A percentile compares a stretch with the other conserved stretches of the same genome.
Conservation (phyloP, 2,888 invertebrate species). For the Adelphocoris suturalis region DNA sequence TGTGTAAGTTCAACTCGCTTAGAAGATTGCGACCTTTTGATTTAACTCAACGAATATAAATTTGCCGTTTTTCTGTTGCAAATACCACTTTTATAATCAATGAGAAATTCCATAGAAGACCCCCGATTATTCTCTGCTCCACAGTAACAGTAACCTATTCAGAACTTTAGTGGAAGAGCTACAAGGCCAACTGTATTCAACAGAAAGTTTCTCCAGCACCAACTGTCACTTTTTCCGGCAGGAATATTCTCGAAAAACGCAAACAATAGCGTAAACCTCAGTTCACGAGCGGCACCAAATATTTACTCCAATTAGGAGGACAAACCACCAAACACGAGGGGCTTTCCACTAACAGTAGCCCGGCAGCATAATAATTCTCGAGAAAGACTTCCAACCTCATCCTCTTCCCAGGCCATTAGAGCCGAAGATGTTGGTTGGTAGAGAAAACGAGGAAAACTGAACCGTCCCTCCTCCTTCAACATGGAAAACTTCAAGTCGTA, state of each 20-base stretch:
- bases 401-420: conserved; percentile 5
- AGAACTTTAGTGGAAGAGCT: too few relatives aligned
- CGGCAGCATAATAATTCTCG: neutral
- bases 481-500: conserved; percentile 50
- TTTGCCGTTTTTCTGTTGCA: too few relatives aligned
- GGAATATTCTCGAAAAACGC: neutral
- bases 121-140: too few relatives aligned
- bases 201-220: too few relatives aligned
- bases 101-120: too few relatives aligned
- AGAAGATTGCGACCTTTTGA: too few relatives aligned
- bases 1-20: too few relatives aligned
- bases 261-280: conserved; percentile 14
- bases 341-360: neutral
- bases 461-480: conserved; percentile 44
- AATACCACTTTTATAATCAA: too few relatives aligned
- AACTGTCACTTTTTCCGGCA: neutral
- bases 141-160: too few relatives aligned
- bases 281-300: neutral
- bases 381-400: neutral
- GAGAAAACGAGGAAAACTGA: neutral
- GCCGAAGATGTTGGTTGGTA: neutral
- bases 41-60: too few relatives aligned
- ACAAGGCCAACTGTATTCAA: too few relatives aligned
- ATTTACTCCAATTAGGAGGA: neutral
- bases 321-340: neutral